Evolutionary conservation across 2,888 invertebrate species (phyloP).

Genomic region (Tenthredo notha): DNA sequence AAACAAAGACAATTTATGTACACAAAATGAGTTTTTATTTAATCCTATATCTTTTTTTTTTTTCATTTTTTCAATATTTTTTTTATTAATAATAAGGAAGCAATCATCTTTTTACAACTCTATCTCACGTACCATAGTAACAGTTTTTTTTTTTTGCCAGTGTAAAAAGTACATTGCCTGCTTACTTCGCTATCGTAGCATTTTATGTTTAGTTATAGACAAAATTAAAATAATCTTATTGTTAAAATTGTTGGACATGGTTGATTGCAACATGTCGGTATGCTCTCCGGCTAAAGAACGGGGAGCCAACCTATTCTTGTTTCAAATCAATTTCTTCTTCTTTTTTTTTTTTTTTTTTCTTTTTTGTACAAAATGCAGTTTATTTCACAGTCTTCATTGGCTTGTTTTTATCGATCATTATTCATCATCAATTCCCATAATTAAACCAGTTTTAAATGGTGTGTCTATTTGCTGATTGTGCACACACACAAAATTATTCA

Average conservation of each 20-base stretch:
- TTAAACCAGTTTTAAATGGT: conserved; percentile 39
- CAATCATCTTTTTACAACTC: conserved; percentile 73
- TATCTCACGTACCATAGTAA: conserved; percentile 66
- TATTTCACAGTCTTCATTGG: conserved; percentile 53
- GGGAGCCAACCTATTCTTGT: conserved; percentile 57
- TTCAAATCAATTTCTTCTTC: conserved; percentile 64
- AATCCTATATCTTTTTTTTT: conserved; percentile 51
- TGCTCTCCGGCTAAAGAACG: conserved; percentile 42
- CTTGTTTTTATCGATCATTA: conserved; percentile 56
- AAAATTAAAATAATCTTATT: conserved; percentile 75
- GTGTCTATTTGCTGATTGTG: conserved; percentile 39
- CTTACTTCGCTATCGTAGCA: conserved; percentile 68
- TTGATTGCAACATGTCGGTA: conserved; percentile 60
- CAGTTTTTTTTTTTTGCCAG: conserved; percentile 58
- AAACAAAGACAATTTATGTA: conserved; percentile 63
- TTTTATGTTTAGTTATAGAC: conserved; percentile 71
- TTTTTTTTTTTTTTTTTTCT: conserved; percentile 57
- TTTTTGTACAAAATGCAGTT: conserved; percentile 66
- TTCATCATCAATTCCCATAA: conserved; percentile 47
- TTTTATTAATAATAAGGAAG: conserved; percentile 72
- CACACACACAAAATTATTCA: conserved; percentile 24
- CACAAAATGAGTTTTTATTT: conserved; percentile 74
- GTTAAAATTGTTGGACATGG: conserved; percentile 64
- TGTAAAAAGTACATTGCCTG: conserved; percentile 75
- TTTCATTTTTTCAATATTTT: neutral